These are phyloP conservation scores for Zenarchopterus dispar DNA, from an alignment of 2,797 vertebrate genomes.

Conservation along the genomic window DNA sequence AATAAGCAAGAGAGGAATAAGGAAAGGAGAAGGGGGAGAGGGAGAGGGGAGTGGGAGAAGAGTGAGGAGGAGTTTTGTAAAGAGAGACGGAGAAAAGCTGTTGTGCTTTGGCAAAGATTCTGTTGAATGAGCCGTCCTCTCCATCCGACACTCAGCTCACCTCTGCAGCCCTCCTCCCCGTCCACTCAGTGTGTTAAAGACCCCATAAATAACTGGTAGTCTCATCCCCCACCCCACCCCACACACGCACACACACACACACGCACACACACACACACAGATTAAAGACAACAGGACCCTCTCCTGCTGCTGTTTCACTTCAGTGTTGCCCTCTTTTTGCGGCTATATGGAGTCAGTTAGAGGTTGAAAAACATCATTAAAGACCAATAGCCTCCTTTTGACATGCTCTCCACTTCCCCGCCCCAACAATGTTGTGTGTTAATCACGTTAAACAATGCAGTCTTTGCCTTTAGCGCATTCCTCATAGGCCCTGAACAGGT, in stretches of 20 bases:
- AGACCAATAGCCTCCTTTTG: constrained; percentile 63
- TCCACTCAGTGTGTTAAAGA: constrained; percentile 46
- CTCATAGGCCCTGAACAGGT: constrained; percentile 61
- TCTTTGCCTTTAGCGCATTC: constrained; percentile 53
- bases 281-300: constrained; percentile 42
- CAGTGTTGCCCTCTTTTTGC: constrained; percentile 25
- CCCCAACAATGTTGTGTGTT: constrained; percentile 47
- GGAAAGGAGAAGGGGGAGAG: background rate
- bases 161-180: constrained; percentile 34
- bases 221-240: constrained; percentile 23
- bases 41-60: background rate
- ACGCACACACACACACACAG: constrained; percentile 36
- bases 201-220: constrained; percentile 58
- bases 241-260: constrained; percentile 35
- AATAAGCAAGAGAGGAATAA: constrained; percentile 6
- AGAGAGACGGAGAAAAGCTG: constrained; percentile 38
- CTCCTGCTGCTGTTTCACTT: constrained; percentile 51
- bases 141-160: constrained; percentile 29
- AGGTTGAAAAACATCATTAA: constrained; percentile 69
- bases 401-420: constrained; percentile 29
- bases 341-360: constrained; percentile 41
- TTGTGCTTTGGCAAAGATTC: constrained; percentile 26
- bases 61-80: constrained; percentile 38
- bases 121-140: constrained; percentile 30
- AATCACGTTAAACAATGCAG: constrained; percentile 67